Evolutionary conservation across 35 echinoderm and acorn worm species (phyloP).

Genomic region (Heliocidaris tuberculata): DNA sequence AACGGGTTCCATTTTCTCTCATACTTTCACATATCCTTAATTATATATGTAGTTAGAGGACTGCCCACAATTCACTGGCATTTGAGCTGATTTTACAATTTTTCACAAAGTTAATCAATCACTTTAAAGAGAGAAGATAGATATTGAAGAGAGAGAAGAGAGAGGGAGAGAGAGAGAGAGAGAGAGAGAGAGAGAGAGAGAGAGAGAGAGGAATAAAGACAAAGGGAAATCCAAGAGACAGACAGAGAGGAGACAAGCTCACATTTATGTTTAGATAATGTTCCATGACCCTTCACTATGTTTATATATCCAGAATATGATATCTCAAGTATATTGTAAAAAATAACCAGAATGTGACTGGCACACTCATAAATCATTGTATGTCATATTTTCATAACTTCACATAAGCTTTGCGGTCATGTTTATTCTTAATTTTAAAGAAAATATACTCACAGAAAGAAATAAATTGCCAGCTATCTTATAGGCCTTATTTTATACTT

Average conservation of each 20-base stretch:
- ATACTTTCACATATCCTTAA: no score
- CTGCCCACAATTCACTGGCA: no score
- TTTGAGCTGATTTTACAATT: no score
- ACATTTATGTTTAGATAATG: neutral
- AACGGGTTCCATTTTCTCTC: no score
- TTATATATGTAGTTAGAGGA: no score
- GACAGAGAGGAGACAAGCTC: neutral
- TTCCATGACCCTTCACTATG: neutral
- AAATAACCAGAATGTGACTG: neutral
- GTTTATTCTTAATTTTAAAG: neutral
- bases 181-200: no score
- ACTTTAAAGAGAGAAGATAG: no score
- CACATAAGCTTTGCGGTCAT: neutral
- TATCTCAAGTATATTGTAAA: neutral
- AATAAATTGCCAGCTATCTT: no score
- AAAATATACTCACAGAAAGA: neutral
- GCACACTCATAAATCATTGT: neutral
- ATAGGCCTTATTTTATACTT: no score
- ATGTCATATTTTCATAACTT: neutral
- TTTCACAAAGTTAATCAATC: no score
- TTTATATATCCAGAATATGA: constrained; percentile 14
- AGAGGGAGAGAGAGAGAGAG: no score
- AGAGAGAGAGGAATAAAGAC: no score
- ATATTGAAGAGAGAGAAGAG: neutral
- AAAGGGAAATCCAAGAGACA: neutral